Base-by-base conservation (phyloP, 2,113 vertebrate genomes). In the Leucoraja erinaceus region DNA sequence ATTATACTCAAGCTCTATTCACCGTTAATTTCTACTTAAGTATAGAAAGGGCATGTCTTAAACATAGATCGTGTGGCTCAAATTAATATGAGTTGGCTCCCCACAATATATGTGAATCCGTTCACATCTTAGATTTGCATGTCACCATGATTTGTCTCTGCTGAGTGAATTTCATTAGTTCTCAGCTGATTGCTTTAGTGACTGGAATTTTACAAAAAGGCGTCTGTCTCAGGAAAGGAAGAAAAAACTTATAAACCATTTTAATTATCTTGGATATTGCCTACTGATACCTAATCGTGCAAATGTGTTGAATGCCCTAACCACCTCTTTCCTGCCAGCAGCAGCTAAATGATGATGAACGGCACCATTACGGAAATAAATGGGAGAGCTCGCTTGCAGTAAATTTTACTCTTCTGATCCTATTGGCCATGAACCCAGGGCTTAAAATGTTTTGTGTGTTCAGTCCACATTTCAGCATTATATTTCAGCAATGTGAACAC, bases 191-290 rank as follows among this genome's bases (percentile, higher is more conserved):
- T 59, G 25, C 25, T 84, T 84, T 16, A 88, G 12, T 88, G 59
- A 6, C 59, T 88, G 59, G 28, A 31, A 5, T 63, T 72, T 20
- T 31, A 16, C 12, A 31, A 83, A 25, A 20, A 84, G 8, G 79
- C 77, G 38, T 79, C 77, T 79, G 77, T 79, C 77, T 79, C 20
- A 33, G 31, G 31, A 6, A 56, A 38, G 78, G 18, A 25, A 68
- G 70, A 12, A 59, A 28, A 84, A 56, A 59, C 54, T 25, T 54
- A 83, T 83, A 83, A 83, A 56, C 79, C 47, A 83, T 83, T 56
- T 83, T 59, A 83, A 83, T 84, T 84, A 84, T n/a, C 81, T 84
- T 84, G 81, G 56, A 84, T n/a, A 84, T 61, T 84, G 56, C 56
- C 81, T 61, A 59, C 56, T 16, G 25, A 61, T 84, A 28, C 25